Base-by-base conservation (phyloP, 2,797 vertebrate genomes). In the Yasuhikotakia modesta region DNA sequence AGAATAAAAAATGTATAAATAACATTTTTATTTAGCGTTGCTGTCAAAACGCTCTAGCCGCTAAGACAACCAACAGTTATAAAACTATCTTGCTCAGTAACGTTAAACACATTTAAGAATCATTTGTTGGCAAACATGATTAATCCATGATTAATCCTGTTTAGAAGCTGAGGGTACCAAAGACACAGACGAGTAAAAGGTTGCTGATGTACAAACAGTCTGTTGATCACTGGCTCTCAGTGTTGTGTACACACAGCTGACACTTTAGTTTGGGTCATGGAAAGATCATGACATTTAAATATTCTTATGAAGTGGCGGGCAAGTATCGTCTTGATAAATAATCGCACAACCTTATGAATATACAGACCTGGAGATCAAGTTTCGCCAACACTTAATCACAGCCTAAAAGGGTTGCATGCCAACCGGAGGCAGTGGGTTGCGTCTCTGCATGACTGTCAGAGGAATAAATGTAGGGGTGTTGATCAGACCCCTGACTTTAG, bases 331-430 rank as follows among this genome's bases (percentile, higher is more conserved):
- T 50, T 66, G 48, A 66, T 67, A 73, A 65, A 65, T 67, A 73
- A 45, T 21, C 17, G 32, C 60, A 55, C 8, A 55, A 21, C 7
- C 27, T 32, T 1, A 43, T 58, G 14, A 65, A 35, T 66, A 16
- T 55, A 66, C 13, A 53, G 43, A 43, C 27, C 16, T 10, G 13
- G 11, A 65, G 22, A 17, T 46, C 45, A 66, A 6, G 10, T 19
- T 55, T 57, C 12, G 53, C 4, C 46, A 45, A 66, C 73, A 35
- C 43, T 70, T 69, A 14, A 27, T 39, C 52, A 81, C 87, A 87
- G 87, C 84, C 88, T 88, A 90, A 86, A 70, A 63, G 52, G 66
- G 46, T 70, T 43, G 57, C 60, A 45, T 63, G 19, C 45, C 75
- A 24, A 70, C 19, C 58, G 17, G 30, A 78, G 67, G 67, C 27